phyloP scores from a whole-genome alignment of 1,140 invertebrate species.

The Araneus ventricosus region DNA sequence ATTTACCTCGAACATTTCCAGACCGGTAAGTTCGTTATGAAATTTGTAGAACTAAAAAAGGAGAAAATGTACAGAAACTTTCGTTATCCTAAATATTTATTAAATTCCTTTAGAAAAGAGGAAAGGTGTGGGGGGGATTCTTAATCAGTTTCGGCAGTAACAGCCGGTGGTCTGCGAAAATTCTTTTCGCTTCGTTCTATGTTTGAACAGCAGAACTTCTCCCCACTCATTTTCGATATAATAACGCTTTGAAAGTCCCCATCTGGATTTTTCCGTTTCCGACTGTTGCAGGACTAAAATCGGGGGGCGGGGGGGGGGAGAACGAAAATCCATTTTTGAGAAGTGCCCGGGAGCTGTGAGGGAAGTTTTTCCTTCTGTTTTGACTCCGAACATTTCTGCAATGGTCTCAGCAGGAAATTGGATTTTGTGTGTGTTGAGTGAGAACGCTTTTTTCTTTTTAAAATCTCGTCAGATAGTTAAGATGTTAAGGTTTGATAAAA shows the following conservation, averaged over 20 bases:
- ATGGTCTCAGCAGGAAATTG: too few species aligned
- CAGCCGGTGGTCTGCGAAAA: neutral
- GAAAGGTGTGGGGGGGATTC: neutral
- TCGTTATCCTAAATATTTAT: neutral
- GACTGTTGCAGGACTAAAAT: neutral
- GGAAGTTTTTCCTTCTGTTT: neutral
- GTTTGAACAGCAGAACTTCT: neutral
- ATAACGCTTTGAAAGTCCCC: neutral
- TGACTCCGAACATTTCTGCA: too few species aligned
- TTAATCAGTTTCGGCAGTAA: neutral
- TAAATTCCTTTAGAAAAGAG: neutral
- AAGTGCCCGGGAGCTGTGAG: neutral
- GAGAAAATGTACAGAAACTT: too few species aligned
- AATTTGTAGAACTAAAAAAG: too few species aligned
- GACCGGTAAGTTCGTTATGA: too few species aligned
- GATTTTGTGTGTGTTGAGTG: too few species aligned
- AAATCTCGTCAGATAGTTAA: too few species aligned
- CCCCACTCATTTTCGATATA: neutral
- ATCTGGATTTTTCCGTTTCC: neutral
- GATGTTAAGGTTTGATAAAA: too few species aligned
- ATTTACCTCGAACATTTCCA: too few species aligned
- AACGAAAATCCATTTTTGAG: constrained; percentile 3
- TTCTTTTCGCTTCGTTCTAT: neutral
- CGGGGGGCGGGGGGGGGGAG: neutral
- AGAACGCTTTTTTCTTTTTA: too few species aligned